Evolutionary conservation across 1,140 invertebrate genomes (phyloP), one percentile per base, ranked within the genome.

Genomic region (Stratiolaelaps scimitus): DNA sequence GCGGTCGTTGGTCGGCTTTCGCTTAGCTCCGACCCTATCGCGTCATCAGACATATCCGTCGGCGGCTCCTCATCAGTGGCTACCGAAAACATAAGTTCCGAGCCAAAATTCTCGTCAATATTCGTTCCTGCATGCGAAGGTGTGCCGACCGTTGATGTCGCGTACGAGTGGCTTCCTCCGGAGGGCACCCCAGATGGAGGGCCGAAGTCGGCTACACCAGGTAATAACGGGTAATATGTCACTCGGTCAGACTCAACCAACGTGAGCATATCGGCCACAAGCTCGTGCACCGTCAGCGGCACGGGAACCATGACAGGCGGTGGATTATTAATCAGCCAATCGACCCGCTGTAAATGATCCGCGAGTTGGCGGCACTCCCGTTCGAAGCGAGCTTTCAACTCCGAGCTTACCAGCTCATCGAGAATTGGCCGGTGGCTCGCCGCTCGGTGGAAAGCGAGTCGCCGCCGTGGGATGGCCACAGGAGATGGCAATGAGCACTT

Each of bases 41-140:
- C 34, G 34, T 40, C 34, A 10, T 60, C 53, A 26, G 53, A 60
- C 53, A 60, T 17, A 60, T 60, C 53, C 26, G 53, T 60, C 26
- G 53, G 53, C 6, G 53, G 53, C 53, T 60, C 53, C 26, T 60
- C 53, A 34, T 60, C 53, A 2, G 53, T 60, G 6, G 53, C 53
- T 15, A 60, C 53, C 4, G 53, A 60, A 23, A 60, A 60, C 53
- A 60, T 60, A 13, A 60, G 53, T 34, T 60, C 53, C 17, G 53
- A 60, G 26, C 53, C 53, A 23, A 60, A 60, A 23, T 60, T 60
- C 26, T 60, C 53, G 53, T 60, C 53, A 29, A 60, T 26, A 26
- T 26, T 60, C 13, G 53, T 60, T 26, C 53, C 53, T 26, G 26
- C 53, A 60, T 60, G 26, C 20, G 53, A 60, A 4, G 53, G 53